phyloP scores from a whole-genome alignment of 2,888 invertebrate genomes.

The Hermaeophaga mercurialis region DNA sequence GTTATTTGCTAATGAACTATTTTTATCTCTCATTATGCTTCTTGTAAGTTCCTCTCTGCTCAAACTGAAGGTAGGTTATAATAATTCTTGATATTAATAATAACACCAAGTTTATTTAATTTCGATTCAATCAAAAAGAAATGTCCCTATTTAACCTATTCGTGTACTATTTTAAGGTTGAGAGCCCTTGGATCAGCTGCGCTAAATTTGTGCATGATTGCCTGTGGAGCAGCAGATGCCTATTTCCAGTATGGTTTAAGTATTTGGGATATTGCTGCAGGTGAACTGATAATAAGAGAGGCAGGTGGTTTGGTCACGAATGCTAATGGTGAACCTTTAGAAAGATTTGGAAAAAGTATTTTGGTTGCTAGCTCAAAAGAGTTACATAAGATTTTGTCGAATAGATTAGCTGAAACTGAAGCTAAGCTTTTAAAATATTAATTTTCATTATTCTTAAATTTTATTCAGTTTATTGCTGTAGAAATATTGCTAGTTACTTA shows the following conservation, averaged over 20 bases:
- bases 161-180: no score
- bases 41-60: no score
- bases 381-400: slow-evolving; percentile 71
- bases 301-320: slow-evolving; percentile 93
- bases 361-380: slow-evolving; percentile 76
- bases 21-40: no score
- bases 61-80: no score
- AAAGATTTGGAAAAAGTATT: slow-evolving; percentile 79
- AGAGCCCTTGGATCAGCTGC: slow-evolving; percentile 92
- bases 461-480: no score
- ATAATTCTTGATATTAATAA: no score
- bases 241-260: slow-evolving; percentile 94
- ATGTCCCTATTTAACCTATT: no score
- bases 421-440: not conserved
- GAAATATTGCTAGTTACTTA: no score
- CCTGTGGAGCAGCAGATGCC: slow-evolving; percentile 84
- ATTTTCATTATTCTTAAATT: no score
- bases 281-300: slow-evolving; percentile 86
- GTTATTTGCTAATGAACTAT: no score
- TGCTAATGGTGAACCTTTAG: slow-evolving; percentile 80
- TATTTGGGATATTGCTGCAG: slow-evolving; percentile 93
- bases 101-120: no score
- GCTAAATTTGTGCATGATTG: slow-evolving; percentile 92
- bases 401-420: slow-evolving; percentile 41
- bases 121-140: no score